Percentiles rank a stretch among this genome's conserved stretches.
These are phyloP conservation scores for Chrysopilus asiliformis DNA, from an alignment of 2,888 invertebrate genomes.

Conservation along the genomic window DNA sequence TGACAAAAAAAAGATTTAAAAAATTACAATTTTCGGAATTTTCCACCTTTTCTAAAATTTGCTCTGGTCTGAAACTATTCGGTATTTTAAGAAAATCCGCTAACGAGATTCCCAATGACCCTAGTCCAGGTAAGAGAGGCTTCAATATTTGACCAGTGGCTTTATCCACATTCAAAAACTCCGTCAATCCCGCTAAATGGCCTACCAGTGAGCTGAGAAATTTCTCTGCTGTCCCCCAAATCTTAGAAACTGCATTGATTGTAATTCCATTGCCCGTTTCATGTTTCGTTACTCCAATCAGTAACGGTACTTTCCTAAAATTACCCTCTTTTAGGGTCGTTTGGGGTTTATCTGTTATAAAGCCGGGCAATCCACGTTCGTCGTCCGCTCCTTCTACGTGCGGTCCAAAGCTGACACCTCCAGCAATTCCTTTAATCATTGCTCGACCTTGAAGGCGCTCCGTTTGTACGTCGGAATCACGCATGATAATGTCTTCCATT, in stretches of 20 bases:
- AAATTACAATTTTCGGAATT: neutral
- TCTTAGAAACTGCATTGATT: slow-evolving; percentile 22
- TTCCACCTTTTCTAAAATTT: slow-evolving; percentile 26
- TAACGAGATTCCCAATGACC: slow-evolving; percentile 22
- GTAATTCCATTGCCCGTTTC: slow-evolving; percentile 43
- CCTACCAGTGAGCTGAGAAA: slow-evolving; percentile 25
- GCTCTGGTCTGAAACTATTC: slow-evolving; percentile 21
- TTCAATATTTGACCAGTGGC: slow-evolving; percentile 25
- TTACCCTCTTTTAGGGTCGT: slow-evolving; percentile 43
- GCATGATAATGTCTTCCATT: slow-evolving; percentile 28
- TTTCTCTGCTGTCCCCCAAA: slow-evolving; percentile 27
- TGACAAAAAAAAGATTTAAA: neutral
- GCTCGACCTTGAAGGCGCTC: slow-evolving; percentile 43
- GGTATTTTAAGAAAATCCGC: slow-evolving; percentile 28
- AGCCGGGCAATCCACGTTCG: slow-evolving; percentile 49
- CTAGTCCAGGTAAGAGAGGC: slow-evolving; percentile 25
- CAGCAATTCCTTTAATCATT: slow-evolving; percentile 50
- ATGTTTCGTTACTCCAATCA: slow-evolving; percentile 60
- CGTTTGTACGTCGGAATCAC: slow-evolving; percentile 46
- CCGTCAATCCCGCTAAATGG: slow-evolving; percentile 21
- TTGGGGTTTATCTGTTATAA: slow-evolving; percentile 49
- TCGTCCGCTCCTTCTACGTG: slow-evolving; percentile 55
- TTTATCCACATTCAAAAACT: slow-evolving; percentile 25
- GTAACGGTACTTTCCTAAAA: slow-evolving; percentile 46
- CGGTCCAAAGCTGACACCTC: slow-evolving; percentile 48